Conservation (phyloP, 2,888 invertebrate species). For the Scaptomyza reducta region DNA sequence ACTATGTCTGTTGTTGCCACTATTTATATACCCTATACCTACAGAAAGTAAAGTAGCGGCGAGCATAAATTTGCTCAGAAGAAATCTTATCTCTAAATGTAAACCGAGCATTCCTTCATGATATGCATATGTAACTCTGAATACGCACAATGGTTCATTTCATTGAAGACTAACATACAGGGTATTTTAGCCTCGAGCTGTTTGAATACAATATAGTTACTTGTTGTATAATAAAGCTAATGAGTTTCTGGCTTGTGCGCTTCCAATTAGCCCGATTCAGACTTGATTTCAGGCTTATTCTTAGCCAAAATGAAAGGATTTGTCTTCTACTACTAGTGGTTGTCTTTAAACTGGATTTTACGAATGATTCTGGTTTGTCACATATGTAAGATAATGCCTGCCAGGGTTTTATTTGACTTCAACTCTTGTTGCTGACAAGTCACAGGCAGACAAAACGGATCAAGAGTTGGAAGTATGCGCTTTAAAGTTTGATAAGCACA, state of each 20-base stretch:
- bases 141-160: too few species aligned
- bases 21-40: conserved; percentile 8
- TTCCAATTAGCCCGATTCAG: conserved; percentile 33
- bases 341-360: conserved; percentile 51
- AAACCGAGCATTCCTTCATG: too few species aligned
- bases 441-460: conserved; percentile 3
- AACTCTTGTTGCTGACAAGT: conserved; percentile 21
- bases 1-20: conserved; percentile 17
- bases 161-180: not conserved
- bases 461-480: conserved; percentile 3
- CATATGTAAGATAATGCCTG: conserved; percentile 24
- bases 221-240: conserved; percentile 61
- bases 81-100: too few species aligned
- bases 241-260: conserved; percentile 69
- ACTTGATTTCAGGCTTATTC: conserved; percentile 30
- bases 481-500: conserved; percentile 14
- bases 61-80: too few species aligned
- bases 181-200: conserved; percentile 6
- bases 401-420: conserved; percentile 18
- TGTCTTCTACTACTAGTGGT: conserved; percentile 29
- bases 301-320: conserved; percentile 14
- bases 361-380: conserved; percentile 37
- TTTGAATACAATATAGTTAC: not conserved
- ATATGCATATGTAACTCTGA: too few species aligned
- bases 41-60: not conserved